Conservation (phyloP, 2,888 invertebrate genomes). For the Drosophila paracracens region DNA sequence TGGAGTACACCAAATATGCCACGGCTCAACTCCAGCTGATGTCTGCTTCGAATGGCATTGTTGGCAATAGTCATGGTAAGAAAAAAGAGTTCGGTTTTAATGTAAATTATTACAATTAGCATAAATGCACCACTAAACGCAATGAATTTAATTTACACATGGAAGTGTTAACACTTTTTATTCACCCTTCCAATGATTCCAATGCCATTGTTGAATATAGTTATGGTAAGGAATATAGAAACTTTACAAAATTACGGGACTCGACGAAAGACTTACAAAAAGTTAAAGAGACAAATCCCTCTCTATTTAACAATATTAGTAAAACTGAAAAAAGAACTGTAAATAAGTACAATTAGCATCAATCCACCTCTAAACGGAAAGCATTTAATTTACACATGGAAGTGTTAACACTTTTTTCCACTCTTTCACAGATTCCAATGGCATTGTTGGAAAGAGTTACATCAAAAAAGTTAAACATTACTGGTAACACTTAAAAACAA, state of each 20-base stretch:
- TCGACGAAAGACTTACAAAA: background rate
- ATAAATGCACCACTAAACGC: background rate
- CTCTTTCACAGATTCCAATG: conserved; percentile 11
- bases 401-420: background rate
- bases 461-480: too few species aligned
- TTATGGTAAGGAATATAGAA: conserved; percentile 9
- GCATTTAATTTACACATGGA: background rate
- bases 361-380: background rate
- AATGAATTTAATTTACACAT: background rate
- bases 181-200: conserved; percentile 9
- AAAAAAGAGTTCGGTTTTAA: too few species aligned
- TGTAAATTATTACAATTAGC: background rate
- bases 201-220: background rate
- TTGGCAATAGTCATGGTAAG: conserved; percentile 11
- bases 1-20: conserved; percentile 63
- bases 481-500: too few species aligned
- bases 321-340: background rate
- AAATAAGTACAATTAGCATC: background rate
- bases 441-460: background rate
- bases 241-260: background rate
- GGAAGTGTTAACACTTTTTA: too few species aligned
- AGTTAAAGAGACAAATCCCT: background rate
- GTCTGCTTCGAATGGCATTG: conserved; percentile 25
- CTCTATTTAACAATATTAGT: background rate
- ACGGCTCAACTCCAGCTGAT: conserved; percentile 65